Base-by-base conservation (phyloP, 2,113 vertebrate genomes). In the Falcunculus frontatus region DNA sequence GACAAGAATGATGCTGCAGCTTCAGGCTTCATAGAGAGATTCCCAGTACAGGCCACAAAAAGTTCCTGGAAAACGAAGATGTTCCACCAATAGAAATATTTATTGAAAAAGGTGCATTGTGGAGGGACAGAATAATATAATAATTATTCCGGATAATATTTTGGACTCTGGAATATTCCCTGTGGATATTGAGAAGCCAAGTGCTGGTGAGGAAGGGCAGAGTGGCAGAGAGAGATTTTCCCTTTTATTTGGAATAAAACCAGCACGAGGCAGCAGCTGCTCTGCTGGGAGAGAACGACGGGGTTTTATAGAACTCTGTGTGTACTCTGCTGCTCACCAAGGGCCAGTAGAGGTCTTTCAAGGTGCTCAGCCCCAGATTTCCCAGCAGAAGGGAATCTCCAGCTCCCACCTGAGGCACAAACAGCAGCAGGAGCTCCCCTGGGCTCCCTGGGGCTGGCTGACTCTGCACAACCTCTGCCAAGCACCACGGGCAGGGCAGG, bases 321-420 rank as follows among this genome's bases (percentile, higher is more conserved):
- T 59, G 87, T 59, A 25, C 39, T 52, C 57, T 44, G 41, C 46
- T 70, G 16, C 7, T 26, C n/a, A 59, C 17, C 27, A 18, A 68
- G 65, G 65, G 25, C 32, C n/a, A 70, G 11, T 7, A 52, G 87
- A 59, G 62, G 55, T 9, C 89, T 65, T 7, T 7, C 27, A 47
- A 14, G 39, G 33, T 22, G 57, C 70, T 56, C 55, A 41, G 68
- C 16, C 81, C 19, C 47, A 55, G 95, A 37, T 57, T 95, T 91
- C 87, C 82, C 94, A 79, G 84, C 16, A 78, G 26, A 79, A 62
- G 82, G 90, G 90, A 90, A 96, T 94, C 67, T 94, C 87, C 90
- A 72, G 82, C 56, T 91, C 60, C 35, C 39, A 55, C 11, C 33
- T 23, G 26, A 22, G 73, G 77, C 84, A 82, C 64, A 22, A 79